Evolutionary conservation across 2,797 vertebrate genomes (phyloP), one percentile per base, ranked within the genome.

Genomic region (Danionella dracula): DNA sequence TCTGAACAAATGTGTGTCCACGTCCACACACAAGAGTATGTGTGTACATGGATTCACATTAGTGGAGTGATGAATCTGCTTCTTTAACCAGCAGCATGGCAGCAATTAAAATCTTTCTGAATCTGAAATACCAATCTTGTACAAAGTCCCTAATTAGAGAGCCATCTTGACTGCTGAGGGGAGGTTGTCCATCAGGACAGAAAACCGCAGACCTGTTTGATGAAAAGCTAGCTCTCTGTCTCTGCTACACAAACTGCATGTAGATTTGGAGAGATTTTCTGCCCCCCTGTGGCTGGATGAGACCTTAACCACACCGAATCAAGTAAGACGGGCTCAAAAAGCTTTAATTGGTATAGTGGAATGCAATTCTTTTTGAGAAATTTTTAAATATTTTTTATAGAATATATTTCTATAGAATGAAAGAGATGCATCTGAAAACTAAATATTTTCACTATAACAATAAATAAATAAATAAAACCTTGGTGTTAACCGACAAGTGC

Each of bases 141-240:
- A 78, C 71, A 13, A 64, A 70, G 66, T 71, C 71, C 78, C 57
- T 73, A 82, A 81, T 77, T 80, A 83, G 70, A 10, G 42, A 67
- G 20, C 68, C 34, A 19, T 78, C 66, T 64, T 48, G 58, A 72
- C 70, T 80, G 74, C 68, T 74, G 41, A 62, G 61, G 76, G 74
- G 60, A 68, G 74, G 46, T 34, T 70, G 64, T 72, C 70, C 44
- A 8, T 74, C 54, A 77, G 48, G 69, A 56, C 35, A 4, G 21
- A n/a, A 27, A 70, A 51, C 31, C 46, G 50, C 38, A 72, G 54
- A 23, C 34, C 56, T 48, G 53, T 76, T 74, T 71, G 68, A 76
- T 63, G 38, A 73, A 73, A 72, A 57, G n/a, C 23, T 64, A 44
- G 64, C 45, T 35, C 53, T 40, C 35, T n/a, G n/a, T n/a, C n/a